Conservation (phyloP, 2,888 invertebrate species). For the Caenorhabditis auriculariae region DNA sequence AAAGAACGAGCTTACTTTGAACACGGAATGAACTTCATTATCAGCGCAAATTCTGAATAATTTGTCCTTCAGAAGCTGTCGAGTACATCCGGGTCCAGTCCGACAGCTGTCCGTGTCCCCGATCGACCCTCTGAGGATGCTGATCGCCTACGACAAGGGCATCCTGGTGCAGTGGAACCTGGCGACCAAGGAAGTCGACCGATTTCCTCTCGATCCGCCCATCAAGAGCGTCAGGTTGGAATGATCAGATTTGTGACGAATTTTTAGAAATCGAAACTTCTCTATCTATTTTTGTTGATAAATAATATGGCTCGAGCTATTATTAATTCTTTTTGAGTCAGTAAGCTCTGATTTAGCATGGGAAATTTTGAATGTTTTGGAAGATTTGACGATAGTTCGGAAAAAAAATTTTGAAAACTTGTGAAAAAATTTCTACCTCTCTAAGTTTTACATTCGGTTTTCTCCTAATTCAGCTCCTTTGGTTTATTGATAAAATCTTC, state of each 20-base stretch:
- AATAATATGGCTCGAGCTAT: no score
- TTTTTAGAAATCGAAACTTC: not conserved
- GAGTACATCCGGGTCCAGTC: slow-evolving; percentile 93
- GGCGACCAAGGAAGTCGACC: slow-evolving; percentile 79
- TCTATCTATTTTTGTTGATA: not conserved
- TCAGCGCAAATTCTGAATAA: no score
- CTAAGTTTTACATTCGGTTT: not conserved
- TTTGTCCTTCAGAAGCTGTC: slow-evolving; percentile 66
- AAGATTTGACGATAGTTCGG: no score
- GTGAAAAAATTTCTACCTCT: no score
- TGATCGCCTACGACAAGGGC: slow-evolving; percentile 93
- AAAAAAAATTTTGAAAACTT: no score
- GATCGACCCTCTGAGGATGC: slow-evolving; percentile 74
- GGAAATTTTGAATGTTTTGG: no score
- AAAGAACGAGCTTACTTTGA: no score
- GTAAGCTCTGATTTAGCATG: no score
- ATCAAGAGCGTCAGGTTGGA: slow-evolving; percentile 42
- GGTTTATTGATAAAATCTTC: no score
- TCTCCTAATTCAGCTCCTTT: no score
- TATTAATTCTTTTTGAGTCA: no score
- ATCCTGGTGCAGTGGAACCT: slow-evolving; percentile 95
- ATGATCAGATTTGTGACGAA: not conserved
- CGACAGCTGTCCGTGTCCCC: slow-evolving; percentile 96
- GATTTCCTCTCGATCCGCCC: slow-evolving; percentile 56
- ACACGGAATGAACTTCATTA: no score